These are phyloP conservation scores for Pinctada fucata DNA, from an alignment of 2,888 invertebrate species.

Conservation along the genomic window DNA sequence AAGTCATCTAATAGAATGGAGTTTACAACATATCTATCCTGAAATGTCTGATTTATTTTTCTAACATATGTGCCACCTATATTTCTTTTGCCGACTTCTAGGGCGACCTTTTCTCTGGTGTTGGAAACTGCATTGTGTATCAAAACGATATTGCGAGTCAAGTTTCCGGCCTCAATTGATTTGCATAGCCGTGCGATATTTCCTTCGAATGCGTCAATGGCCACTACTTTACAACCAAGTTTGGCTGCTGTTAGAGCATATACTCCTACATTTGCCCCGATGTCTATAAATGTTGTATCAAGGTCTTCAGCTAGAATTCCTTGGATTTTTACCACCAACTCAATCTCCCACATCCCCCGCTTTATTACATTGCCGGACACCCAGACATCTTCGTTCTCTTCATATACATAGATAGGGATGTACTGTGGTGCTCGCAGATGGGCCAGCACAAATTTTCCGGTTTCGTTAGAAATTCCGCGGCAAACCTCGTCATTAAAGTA, in stretches of 20 bases:
- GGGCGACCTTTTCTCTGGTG: conserved; percentile 22
- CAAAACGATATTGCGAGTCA: conserved; percentile 12
- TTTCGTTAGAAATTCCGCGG: too few relatives aligned
- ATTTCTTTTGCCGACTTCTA: conserved; percentile 22
- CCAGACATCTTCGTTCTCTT: conserved; percentile 7
- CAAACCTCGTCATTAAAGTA: too few relatives aligned
- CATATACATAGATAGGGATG: conserved; percentile 31
- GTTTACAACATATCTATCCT: not conserved
- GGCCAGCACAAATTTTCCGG: conserved; percentile 6
- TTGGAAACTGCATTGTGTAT: conserved; percentile 31
- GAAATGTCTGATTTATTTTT: conserved; percentile 11
- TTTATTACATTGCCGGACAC: conserved; percentile 30
- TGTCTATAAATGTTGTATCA: too few relatives aligned
- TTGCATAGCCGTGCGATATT: conserved; percentile 24
- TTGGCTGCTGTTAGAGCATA: too few relatives aligned
- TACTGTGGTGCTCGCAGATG: conserved; percentile 7
- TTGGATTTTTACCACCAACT: conserved; percentile 13
- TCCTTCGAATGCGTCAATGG: too few relatives aligned
- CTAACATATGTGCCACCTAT: conserved; percentile 26
- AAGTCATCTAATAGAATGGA: conserved; percentile 27
- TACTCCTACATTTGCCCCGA: too few relatives aligned
- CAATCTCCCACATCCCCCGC: conserved; percentile 26
- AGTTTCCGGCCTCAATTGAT: conserved; percentile 19
- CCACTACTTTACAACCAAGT: too few relatives aligned
- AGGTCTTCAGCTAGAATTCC: not conserved